These are phyloP conservation scores for Axea sp. DNA, from an alignment of 2,888 invertebrate genomes.

Conservation along the genomic window DNA sequence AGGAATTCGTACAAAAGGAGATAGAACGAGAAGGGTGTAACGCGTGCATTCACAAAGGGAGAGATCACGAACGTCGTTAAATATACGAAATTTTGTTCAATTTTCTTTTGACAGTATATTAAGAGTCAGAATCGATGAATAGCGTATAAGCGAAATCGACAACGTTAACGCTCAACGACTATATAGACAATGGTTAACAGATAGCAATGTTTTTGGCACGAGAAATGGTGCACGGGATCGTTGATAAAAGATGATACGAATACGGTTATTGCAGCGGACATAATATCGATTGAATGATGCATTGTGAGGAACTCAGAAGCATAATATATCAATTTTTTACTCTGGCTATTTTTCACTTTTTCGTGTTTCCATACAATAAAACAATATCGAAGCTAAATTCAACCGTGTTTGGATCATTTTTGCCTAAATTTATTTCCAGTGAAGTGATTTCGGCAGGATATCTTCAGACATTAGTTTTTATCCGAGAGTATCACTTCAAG, in stretches of 20 bases:
- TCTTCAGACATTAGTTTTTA: conserved; percentile 22
- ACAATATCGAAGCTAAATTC: conserved; percentile 47
- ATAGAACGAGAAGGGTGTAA: neutral
- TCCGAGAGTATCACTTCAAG: conserved; percentile 10
- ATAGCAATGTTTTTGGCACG: conserved; percentile 52
- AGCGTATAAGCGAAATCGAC: conserved; percentile 71
- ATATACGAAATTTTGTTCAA: conserved; percentile 73
- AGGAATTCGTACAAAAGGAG: neutral
- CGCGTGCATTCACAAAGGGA: conserved; percentile 9
- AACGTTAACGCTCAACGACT: conserved; percentile 37
- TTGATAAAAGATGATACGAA: conserved; percentile 51
- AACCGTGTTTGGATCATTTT: conserved; percentile 24
- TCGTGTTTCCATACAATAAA: conserved; percentile 52
- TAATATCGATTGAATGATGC: conserved; percentile 55
- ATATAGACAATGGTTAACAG: conserved; percentile 56
- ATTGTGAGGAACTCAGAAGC: conserved; percentile 33
- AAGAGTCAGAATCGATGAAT: conserved; percentile 73
- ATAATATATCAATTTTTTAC: conserved; percentile 45
- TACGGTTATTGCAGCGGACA: conserved; percentile 44
- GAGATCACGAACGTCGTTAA: conserved; percentile 65
- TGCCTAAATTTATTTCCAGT: conserved; percentile 12
- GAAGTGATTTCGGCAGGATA: conserved; percentile 12
- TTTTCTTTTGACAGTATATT: conserved; percentile 67
- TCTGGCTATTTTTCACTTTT: conserved; percentile 37
- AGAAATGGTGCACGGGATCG: conserved; percentile 16